Base-by-base conservation (phyloP, 2,888 invertebrate genomes). In the Troides oblongomaculatus region DNA sequence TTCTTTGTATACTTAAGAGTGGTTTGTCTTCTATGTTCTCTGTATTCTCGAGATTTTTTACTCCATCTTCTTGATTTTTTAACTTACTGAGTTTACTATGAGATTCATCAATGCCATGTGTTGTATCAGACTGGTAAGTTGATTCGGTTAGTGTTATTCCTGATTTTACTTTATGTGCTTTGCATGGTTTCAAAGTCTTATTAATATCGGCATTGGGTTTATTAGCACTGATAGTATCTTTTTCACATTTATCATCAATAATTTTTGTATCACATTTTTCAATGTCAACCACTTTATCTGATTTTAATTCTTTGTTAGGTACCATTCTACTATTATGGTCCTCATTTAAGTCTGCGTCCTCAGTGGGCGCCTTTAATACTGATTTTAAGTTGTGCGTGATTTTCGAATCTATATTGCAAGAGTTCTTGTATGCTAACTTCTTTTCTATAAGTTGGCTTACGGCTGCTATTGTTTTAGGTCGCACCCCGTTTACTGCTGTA, bases 381-480 rank as follows among this genome's bases (percentile, higher is more conserved):
- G 90, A 85, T 84, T 92, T 90, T 64, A 85, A 76, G 74, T 80
- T 86, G 72, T 87, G 83, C 66, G 85, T 86, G 71, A 89, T 84
- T 77, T 90, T 90, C 36, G 90, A 88, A 75, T 91, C 90, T 70
- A 88, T 74, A 79, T 88, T 90, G 74, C 87, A 87, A 50, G 89
- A 82, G 77, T 87, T 89, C 78, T 90, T 90, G 72, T 81, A 80
- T 1, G 87, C 84, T 69, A 87, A 71, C 72, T 92, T 93, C 73
- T 92, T 92, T 64, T 82, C 87, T 74, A 92, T 85, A 1, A 88
- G 80, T 77, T 92, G 91, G 71, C 82, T 87, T 17, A 90, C 91
- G 39, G 90, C 88, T 56, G 90, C 89, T 59, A 87, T 85, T 43
- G 88, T 87, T 72, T 87, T 88, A 6, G 87, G 83, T 68, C 86